A percentile compares a stretch with the other conserved stretches of the same genome.
These are phyloP conservation scores for Nothoprocta perdicaria DNA, from an alignment of 2,113 vertebrate genomes.

Conservation along the genomic window DNA sequence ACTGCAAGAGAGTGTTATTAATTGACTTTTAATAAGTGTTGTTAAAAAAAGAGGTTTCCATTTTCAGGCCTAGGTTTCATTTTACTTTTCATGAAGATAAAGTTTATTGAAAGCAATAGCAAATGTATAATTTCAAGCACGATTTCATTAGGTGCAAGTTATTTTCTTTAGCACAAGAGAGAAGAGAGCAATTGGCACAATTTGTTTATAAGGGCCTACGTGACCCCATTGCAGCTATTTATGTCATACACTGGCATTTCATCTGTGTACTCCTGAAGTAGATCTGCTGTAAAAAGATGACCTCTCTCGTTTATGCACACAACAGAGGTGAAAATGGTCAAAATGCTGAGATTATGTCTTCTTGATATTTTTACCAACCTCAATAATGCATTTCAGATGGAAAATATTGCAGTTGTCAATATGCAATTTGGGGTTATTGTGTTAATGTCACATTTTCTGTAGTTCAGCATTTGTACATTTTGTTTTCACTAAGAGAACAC, in stretches of 20 bases:
- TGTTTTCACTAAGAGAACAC: not conserved
- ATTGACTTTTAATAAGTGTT: not conserved
- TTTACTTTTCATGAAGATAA: not conserved
- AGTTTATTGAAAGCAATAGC: not conserved
- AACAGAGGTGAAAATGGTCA: not conserved
- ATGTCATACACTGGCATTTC: conserved; percentile 25
- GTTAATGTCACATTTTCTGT: conserved; percentile 8
- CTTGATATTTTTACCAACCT: not conserved
- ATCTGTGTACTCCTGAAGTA: conserved; percentile 29
- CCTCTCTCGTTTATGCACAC: not conserved
- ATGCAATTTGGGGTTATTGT: not conserved
- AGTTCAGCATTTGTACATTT: not conserved
- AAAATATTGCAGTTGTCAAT: conserved; percentile 18
- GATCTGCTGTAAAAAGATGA: not conserved
- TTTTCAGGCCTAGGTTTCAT: not conserved
- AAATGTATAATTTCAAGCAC: not conserved
- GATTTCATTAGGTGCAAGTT: not conserved
- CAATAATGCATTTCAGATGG: not conserved
- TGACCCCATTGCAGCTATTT: conserved; percentile 32
- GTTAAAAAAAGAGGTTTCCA: not conserved
- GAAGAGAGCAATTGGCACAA: not conserved
- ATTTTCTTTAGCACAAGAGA: not conserved
- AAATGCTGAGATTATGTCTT: conserved; percentile 1
- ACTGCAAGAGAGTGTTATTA: not conserved
- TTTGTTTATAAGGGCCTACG: conserved; percentile 10